Conservation (phyloP, 2,888 invertebrate genomes). For the Isotomurus palustris region DNA sequence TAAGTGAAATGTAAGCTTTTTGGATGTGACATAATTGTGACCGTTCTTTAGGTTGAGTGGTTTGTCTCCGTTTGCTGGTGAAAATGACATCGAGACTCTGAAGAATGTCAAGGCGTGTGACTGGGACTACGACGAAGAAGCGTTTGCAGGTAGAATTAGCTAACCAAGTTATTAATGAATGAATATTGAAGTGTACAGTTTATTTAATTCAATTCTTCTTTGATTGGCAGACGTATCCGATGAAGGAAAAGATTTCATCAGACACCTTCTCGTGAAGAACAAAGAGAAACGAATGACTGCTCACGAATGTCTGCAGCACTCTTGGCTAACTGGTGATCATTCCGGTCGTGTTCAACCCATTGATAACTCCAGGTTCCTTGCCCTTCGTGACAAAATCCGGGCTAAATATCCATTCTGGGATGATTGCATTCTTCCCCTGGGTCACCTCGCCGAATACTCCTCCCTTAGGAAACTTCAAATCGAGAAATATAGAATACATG, state of each 20-base stretch:
- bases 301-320: conserved; percentile 91
- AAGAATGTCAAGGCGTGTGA: conserved; percentile 98
- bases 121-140: conserved; percentile 97
- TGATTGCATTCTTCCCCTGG: conserved; percentile 87
- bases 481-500: conserved; percentile 94
- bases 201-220: not conserved
- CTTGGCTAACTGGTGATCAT: conserved; percentile 89
- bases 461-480: conserved; percentile 90
- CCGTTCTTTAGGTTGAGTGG: conserved; percentile 72
- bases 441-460: conserved; percentile 94
- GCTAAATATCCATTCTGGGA: conserved; percentile 74
- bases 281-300: conserved; percentile 98
- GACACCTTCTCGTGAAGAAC: conserved; percentile 80
- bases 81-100: conserved; percentile 95
- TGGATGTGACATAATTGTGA: not conserved
- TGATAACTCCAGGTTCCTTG: conserved; percentile 76
- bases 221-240: conserved; percentile 69
- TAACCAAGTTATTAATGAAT: too few species aligned
- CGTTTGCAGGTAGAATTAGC: conserved; percentile 60
- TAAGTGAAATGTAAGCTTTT: not conserved
- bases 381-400: conserved; percentile 80
- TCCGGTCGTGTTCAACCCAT: conserved; percentile 69
- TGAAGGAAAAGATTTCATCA: conserved; percentile 97
- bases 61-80: conserved; percentile 97
- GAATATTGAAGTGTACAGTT: not conserved